Conservation (phyloP, 2,797 vertebrate genomes). For the Rhinatrema bivittatum region DNA sequence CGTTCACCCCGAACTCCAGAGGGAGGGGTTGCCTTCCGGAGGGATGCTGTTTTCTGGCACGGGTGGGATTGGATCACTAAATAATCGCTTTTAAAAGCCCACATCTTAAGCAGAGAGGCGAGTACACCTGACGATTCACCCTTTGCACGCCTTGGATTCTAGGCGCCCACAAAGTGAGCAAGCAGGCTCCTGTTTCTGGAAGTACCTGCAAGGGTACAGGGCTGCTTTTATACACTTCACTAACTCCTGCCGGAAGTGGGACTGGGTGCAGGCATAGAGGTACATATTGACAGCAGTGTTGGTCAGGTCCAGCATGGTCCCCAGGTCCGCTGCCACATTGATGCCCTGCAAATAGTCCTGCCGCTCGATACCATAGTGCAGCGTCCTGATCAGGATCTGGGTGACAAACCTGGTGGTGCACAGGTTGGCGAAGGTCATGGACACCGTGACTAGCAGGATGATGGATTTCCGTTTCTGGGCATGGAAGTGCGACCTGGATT, state of each 20-base stretch:
- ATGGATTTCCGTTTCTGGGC: constrained; percentile 42
- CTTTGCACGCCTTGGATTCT: too few relatives aligned
- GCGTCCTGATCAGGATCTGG: constrained; percentile 42
- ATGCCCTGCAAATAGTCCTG: constrained; percentile 37
- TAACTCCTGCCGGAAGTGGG: constrained; percentile 42
- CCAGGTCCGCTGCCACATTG: constrained; percentile 43
- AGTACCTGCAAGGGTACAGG: constrained; percentile 10
- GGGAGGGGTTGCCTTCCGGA: too few relatives aligned
- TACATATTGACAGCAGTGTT: constrained; percentile 48
- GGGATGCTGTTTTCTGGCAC: too few relatives aligned
- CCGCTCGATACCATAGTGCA: constrained; percentile 25
- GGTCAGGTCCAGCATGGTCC: constrained; percentile 50
- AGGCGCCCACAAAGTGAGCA: too few relatives aligned
- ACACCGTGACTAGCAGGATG: constrained; percentile 44
- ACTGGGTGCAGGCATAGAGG: constrained; percentile 50
- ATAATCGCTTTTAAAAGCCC: too few relatives aligned
- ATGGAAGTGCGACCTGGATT: constrained; percentile 12
- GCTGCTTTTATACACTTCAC: constrained; percentile 15
- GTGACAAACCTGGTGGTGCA: constrained; percentile 37
- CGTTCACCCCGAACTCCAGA: too few relatives aligned
- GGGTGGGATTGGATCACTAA: too few relatives aligned
- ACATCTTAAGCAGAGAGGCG: too few relatives aligned
- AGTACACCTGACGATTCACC: too few relatives aligned
- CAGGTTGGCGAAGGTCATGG: constrained; percentile 44
- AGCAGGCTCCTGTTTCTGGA: too few relatives aligned